Percentiles rank a stretch among this genome's conserved stretches.
phyloP scores from a whole-genome alignment of 2,888 invertebrate species.

The Amphipoea oculea region DNA sequence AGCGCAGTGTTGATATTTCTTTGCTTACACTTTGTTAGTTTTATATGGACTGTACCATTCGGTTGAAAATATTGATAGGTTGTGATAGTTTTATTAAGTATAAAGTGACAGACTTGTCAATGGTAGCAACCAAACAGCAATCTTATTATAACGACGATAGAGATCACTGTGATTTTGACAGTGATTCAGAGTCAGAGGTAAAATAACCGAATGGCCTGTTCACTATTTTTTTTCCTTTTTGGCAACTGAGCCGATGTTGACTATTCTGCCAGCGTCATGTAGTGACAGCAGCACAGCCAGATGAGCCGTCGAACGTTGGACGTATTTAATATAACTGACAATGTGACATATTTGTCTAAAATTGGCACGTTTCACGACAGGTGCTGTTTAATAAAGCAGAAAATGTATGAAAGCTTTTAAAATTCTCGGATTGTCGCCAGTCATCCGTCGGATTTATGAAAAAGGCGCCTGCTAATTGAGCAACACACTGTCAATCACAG shows the following conservation, averaged over 20 bases:
- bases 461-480: too few species aligned
- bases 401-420: neutral
- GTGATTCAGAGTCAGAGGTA: too few species aligned
- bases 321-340: neutral
- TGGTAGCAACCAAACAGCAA: too few species aligned
- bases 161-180: too few species aligned
- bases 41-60: neutral
- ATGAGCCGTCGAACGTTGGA: neutral
- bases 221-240: too few species aligned
- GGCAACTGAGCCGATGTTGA: too few species aligned
- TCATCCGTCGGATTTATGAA: neutral
- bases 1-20: neutral
- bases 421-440: neutral
- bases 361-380: neutral
- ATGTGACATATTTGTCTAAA: neutral
- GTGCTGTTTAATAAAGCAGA: neutral
- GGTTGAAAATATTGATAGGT: neutral
- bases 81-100: neutral
- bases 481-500: too few species aligned
- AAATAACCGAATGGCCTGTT: too few species aligned
- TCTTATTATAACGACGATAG: too few species aligned
- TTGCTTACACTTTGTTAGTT: neutral
- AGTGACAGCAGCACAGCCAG: too few species aligned
- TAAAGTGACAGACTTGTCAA: neutral
- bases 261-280: too few species aligned